Conservation (phyloP, 1,140 invertebrate genomes). For the Kradibia gibbosae region DNA sequence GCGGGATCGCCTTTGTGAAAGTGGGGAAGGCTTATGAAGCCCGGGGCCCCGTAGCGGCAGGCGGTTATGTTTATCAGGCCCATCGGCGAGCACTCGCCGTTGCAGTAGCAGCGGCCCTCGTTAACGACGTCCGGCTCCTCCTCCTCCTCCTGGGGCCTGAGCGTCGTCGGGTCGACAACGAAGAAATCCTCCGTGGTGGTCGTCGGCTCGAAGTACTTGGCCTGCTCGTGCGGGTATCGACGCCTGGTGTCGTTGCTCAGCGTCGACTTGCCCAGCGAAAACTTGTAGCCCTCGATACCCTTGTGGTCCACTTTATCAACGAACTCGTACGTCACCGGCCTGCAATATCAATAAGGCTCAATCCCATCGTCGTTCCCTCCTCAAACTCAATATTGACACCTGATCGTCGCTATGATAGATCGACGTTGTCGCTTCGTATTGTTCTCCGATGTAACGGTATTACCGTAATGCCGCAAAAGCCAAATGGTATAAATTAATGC, state of each 20-base stretch:
- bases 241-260: constrained; percentile 66
- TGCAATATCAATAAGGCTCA: constrained; percentile 29
- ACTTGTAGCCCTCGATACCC: constrained; percentile 66
- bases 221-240: constrained; percentile 65
- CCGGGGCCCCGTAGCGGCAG: constrained; percentile 76
- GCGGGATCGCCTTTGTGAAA: constrained; percentile 78
- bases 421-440: not conserved
- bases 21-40: constrained; percentile 81
- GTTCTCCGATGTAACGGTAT: too few species aligned
- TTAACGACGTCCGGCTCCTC: constrained; percentile 74
- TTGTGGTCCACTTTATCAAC: constrained; percentile 56
- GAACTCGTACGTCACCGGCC: constrained; percentile 63
- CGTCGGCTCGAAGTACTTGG: constrained; percentile 66
- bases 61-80: constrained; percentile 74
- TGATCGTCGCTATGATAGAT: not conserved
- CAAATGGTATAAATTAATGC: too few species aligned
- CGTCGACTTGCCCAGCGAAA: constrained; percentile 63
- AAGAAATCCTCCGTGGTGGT: constrained; percentile 68
- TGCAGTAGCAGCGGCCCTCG: constrained; percentile 78
- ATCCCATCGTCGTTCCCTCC: not conserved
- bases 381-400: not conserved
- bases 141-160: constrained; percentile 63
- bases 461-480: too few species aligned
- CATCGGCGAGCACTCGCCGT: constrained; percentile 79
- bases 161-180: constrained; percentile 57